A percentile compares a stretch with the other conserved stretches of the same genome.
Evolutionary conservation across 2,113 vertebrate genomes (phyloP).

Genomic region (Perca flavescens): DNA sequence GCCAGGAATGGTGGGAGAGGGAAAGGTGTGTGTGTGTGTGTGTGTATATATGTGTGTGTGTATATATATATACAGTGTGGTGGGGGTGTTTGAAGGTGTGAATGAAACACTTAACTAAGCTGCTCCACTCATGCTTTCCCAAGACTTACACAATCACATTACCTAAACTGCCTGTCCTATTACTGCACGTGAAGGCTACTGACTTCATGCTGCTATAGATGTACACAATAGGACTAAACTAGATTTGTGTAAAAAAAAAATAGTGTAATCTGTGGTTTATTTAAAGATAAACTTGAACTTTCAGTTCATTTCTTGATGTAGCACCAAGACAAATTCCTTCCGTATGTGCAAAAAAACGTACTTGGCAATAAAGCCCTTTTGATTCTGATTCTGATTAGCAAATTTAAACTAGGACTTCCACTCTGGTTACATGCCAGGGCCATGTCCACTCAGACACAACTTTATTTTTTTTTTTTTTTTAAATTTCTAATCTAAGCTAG

Average conservation of each 20-base stretch:
- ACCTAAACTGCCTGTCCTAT: conserved; percentile 12
- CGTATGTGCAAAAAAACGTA: no score
- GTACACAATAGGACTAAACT: neutral
- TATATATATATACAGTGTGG: neutral
- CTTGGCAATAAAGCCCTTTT: no score
- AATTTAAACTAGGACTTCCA: neutral
- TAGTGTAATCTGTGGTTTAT: neutral
- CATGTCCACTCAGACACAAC: neutral
- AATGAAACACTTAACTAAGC: conserved; percentile 62
- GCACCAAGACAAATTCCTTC: neutral
- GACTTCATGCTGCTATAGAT: neutral
- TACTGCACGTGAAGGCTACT: neutral
- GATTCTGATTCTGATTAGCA: neutral
- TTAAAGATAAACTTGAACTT: neutral
- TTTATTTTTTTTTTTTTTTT: neutral
- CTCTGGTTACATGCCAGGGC: neutral
- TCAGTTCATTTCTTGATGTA: neutral
- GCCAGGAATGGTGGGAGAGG: conserved; percentile 56
- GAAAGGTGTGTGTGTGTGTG: conserved; percentile 34
- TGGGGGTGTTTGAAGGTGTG: conserved; percentile 49
- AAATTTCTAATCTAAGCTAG: neutral
- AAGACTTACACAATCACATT: conserved; percentile 29
- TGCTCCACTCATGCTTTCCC: conserved; percentile 50
- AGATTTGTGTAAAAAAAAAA: neutral
- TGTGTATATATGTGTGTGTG: neutral